Base-by-base conservation (phyloP, 2,888 invertebrate genomes). In the Elegia similella region DNA sequence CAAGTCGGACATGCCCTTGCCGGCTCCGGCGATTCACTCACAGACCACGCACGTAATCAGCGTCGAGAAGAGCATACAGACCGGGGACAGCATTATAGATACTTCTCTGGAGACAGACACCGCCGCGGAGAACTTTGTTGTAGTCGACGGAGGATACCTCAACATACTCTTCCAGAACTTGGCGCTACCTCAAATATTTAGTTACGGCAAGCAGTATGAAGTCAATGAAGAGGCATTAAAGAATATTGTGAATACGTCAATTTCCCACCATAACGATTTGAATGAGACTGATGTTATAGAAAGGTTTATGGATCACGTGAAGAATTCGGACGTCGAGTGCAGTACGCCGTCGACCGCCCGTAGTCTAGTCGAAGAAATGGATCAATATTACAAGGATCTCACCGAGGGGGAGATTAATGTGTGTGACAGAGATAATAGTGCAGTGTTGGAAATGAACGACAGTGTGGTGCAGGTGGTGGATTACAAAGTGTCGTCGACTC, bases 131-230 rank as follows among this genome's bases (percentile, higher is more conserved):
- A 77, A 88, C 61, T 86, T 76, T 52, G 77, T 90, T 0, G 76
- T 76, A 1, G 91, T 91, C 5, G 91, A 91, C 58, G 91, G 91
- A 7, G 76, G 84, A 13, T 91, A 88, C 62, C 71, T 91, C 1
- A 91, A 91, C 58, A 90, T 91, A 58, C 65, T 91, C 1, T 90
- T 91, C 62, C 82, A 84, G 10, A 86, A 88, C 62, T 63, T 89
- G 23, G 74, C 80, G 0, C 62, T 86, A 29, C 89, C 91, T 1
- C 80, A 85, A 63, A 91, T 91, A 50, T 91, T 91, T 60, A 88
- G 86, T 62, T 72, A 69, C 42, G 84, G 82, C 5, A 91, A 86
- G 66, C 84, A 86, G 56, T 91, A 91, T 61, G 91, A 91, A 66
- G 89, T 91, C 0, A 88, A 91, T 61, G 86, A 88, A 59, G 85